A percentile compares a stretch with the other conserved stretches of the same genome.
Evolutionary conservation across 2,797 vertebrate species (phyloP).

Genomic region (Hozukius guyotensis): DNA sequence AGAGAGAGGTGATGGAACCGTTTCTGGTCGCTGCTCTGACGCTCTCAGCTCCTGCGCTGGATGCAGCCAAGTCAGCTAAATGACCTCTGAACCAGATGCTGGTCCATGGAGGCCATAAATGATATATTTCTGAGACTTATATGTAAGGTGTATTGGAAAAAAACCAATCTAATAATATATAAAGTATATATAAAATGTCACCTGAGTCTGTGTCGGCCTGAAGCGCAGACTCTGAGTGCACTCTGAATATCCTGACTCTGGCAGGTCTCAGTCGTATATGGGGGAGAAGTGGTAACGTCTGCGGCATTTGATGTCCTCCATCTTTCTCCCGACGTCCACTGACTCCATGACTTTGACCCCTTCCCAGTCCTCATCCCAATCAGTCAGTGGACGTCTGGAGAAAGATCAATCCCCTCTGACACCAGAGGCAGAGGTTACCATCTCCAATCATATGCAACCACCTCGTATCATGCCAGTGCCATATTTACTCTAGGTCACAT

Average conservation of each 20-base stretch:
- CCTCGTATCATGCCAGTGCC: not conserved
- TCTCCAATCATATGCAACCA: not conserved
- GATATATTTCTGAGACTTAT: not conserved
- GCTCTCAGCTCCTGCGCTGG: not conserved
- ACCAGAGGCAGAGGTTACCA: not conserved
- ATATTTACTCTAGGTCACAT: not conserved
- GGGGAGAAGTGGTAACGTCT: not conserved
- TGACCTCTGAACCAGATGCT: not conserved
- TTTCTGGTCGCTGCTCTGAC: not conserved
- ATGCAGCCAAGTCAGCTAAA: not conserved
- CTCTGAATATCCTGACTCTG: not conserved
- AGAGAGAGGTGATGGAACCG: not conserved
- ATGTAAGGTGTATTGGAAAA: not conserved
- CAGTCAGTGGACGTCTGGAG: not conserved
- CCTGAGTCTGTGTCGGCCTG: not conserved
- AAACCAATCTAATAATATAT: no score
- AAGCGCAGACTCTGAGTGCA: not conserved
- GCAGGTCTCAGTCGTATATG: not conserved
- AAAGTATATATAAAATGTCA: not conserved
- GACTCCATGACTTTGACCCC: not conserved
- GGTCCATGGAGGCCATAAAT: not conserved
- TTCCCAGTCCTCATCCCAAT: not conserved
- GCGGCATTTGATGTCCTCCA: not conserved
- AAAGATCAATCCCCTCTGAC: not conserved
- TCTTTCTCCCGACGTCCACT: not conserved